Evolutionary conservation across 1,140 invertebrate species (phyloP), one percentile per base, ranked within the genome.

Genomic region (Bombus turneri): DNA sequence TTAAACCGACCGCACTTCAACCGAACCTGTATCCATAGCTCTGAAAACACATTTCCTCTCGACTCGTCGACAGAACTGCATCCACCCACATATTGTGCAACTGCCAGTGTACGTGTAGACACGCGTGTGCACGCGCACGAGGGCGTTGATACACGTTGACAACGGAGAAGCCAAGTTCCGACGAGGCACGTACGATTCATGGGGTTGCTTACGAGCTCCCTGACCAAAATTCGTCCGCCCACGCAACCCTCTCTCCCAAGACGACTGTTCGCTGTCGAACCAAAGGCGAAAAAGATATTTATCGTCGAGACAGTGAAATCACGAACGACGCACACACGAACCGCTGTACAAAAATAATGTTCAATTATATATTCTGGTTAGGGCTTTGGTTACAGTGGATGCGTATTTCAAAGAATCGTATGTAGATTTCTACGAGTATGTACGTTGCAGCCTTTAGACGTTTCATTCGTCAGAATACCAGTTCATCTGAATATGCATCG

Each of bases 141-240:
- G 75, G 57, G 43, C 22, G 64, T 79, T 64, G 57, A 78, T 66
- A 68, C 81, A 85, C 86, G 86, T 80, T 80, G 74, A 71, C 74
- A 78, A 80, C 72, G 83, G 47, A 62, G 71, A 53, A 66, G 59
- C 78, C 64, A 53, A 74, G 83, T 77, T 62, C 34, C 69, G 53
- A 69, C 88, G 83, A 82, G 66, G 86, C 88, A 88, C 89, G 88
- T 90, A 90, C 89, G 88, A 92, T 90, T 91, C 87, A 87, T 90
- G 86, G 80, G 75, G 81, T 84, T 87, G 84, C 89, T 92, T 91
- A 90, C 88, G 90, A 89, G 86, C 71, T 87, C 81, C 83, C 87
- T 86, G 89, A 84, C 89, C 89, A 87, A 91, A 91, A 91, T 91
- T 92, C 91, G 80, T 86, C 88, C 87, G 84, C 69, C 73, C 59